phyloP scores from a whole-genome alignment of 2,113 vertebrate species.

The Hiodon alosoides region DNA sequence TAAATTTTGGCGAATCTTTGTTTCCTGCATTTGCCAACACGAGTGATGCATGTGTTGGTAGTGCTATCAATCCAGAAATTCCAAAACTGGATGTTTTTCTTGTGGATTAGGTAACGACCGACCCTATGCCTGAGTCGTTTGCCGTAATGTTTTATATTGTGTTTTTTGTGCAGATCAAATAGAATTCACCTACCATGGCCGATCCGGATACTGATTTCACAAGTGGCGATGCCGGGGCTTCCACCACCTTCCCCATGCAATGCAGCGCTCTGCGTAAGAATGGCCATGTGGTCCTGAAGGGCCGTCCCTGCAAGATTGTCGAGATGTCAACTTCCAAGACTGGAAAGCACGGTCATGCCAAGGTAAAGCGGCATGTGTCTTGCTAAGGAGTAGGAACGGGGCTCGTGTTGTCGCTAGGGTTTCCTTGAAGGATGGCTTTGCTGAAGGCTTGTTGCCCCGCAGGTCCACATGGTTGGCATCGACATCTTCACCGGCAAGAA shows the following conservation, averaged over 20 bases:
- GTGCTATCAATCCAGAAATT: too few relatives aligned
- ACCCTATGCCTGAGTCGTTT: too few relatives aligned
- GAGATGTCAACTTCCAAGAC: constrained; percentile 98
- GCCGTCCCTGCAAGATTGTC: constrained; percentile 93
- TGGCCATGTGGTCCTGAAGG: constrained; percentile 92
- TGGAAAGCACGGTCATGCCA: constrained; percentile 94
- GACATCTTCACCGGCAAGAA: constrained; percentile 98
- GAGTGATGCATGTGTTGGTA: too few relatives aligned
- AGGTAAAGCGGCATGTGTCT: constrained; percentile 59
- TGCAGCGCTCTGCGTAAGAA: constrained; percentile 98
- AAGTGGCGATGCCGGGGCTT: constrained; percentile 88
- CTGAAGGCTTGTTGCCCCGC: neutral
- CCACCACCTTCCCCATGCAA: constrained; percentile 88
- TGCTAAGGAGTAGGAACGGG: too few relatives aligned
- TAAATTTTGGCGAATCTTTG: too few relatives aligned
- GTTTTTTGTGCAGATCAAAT: too few relatives aligned
- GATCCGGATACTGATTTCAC: constrained; percentile 85
- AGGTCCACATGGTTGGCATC: constrained; percentile 97
- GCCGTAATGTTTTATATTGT: too few relatives aligned
- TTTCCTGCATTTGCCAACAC: too few relatives aligned
- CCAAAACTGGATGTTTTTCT: too few relatives aligned
- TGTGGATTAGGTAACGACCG: too few relatives aligned
- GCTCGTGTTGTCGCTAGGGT: neutral
- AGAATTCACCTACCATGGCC: constrained; percentile 66
- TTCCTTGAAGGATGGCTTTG: neutral